Evolutionary conservation across 2,113 vertebrate genomes (phyloP).

Genomic region (Pollimyrus isidori): DNA sequence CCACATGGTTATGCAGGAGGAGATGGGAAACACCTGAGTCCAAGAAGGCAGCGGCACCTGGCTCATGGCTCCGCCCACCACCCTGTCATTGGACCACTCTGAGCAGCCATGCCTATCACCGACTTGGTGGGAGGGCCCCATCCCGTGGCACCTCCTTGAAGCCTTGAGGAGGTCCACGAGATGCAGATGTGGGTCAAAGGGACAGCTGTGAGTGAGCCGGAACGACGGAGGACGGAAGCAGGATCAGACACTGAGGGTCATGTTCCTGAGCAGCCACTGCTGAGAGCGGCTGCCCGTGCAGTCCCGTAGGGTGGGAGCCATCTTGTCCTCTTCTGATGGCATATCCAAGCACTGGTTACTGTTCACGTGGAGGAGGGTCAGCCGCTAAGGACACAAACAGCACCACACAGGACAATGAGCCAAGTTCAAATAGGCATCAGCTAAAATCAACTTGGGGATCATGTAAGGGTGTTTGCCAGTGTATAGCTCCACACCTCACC

Average conservation of each 20-base stretch:
- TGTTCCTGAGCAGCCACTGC: conserved; percentile 96
- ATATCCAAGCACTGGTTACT: conserved; percentile 98
- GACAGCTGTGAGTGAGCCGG: background rate
- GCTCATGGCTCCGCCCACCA: background rate
- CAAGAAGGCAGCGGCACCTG: background rate
- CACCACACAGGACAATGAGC: background rate
- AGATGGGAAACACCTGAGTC: background rate
- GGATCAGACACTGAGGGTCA: conserved; percentile 76
- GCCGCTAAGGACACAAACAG: conserved; percentile 57
- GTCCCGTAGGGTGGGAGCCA: conserved; percentile 86
- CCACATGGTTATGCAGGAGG: background rate
- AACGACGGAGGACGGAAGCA: no score
- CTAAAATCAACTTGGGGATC: background rate
- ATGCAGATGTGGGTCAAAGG: background rate
- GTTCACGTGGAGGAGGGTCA: conserved; percentile 89
- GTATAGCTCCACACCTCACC: background rate
- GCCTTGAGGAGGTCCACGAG: background rate
- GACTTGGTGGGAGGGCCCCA: background rate
- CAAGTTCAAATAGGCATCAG: background rate
- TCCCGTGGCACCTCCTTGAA: background rate
- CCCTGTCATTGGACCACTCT: background rate
- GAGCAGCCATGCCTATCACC: background rate
- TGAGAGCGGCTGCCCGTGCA: conserved; percentile 78
- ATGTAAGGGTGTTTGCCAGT: background rate
- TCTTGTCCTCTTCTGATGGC: conserved; percentile 89